These are phyloP conservation scores for Oriolus oriolus DNA, from an alignment of 2,113 vertebrate genomes.

Conservation along the genomic window DNA sequence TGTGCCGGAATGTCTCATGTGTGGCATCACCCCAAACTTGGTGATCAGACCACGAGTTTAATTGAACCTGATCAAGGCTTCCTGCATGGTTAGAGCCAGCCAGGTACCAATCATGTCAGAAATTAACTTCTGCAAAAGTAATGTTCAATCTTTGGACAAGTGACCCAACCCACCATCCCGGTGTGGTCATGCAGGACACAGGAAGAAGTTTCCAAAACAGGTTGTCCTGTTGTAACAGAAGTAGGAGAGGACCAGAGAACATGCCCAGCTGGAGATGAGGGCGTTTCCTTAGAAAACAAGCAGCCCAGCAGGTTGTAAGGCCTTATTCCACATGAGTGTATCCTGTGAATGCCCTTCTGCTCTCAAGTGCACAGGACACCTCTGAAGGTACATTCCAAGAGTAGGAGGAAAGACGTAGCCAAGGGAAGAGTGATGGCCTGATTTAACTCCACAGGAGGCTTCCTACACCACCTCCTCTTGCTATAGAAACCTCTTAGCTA, in stretches of 20 bases:
- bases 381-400: not conserved
- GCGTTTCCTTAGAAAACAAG: not conserved
- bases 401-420: not conserved
- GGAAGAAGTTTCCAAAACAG: not conserved
- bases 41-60: accelerated
- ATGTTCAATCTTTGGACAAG: accelerated
- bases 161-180: not conserved
- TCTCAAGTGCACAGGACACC: not conserved
- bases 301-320: not conserved
- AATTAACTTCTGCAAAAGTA: not conserved
- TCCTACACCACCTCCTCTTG: conserved; percentile 27
- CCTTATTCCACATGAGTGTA: not conserved
- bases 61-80: not conserved
- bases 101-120: not conserved
- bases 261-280: not conserved
- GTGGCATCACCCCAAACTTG: not conserved
- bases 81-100: not conserved
- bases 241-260: not conserved
- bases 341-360: not conserved
- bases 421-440: not conserved
- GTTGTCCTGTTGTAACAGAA: accelerated
- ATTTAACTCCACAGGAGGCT: conserved; percentile 17
- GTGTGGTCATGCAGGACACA: accelerated
- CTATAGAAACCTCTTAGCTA: not conserved
- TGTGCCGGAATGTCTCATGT: accelerated